Percentiles rank a stretch among this genome's conserved stretches.
Conservation (phyloP, 2,113 vertebrate genomes). For the Anarhynchus alexandrinus region DNA sequence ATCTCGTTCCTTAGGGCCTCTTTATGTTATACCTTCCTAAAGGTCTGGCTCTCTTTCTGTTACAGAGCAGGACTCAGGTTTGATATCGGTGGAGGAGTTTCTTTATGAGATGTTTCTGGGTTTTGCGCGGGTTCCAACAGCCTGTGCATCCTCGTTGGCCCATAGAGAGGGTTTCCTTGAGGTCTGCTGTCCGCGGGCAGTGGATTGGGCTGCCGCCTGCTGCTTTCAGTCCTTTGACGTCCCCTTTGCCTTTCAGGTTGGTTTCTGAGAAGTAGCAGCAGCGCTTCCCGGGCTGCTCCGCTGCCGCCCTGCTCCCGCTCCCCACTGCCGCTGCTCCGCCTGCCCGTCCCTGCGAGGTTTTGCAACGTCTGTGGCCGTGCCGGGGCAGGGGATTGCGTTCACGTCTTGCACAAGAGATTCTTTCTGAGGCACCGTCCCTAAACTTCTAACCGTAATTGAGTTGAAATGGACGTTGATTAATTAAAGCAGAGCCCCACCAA, state of each 20-base stretch:
- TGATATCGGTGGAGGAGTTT: neutral
- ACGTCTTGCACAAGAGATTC: neutral
- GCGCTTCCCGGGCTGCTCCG: neutral
- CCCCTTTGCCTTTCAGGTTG: neutral
- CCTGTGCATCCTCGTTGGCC: neutral
- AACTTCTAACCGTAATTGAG: neutral
- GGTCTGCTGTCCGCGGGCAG: neutral
- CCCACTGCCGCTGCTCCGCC: neutral
- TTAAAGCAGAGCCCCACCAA: neutral
- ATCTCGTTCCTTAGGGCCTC: neutral
- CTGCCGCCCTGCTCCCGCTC: neutral
- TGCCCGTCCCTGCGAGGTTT: neutral
- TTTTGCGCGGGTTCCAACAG: fast-evolving
- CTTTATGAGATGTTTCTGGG: neutral
- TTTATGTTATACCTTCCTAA: neutral
- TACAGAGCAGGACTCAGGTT: neutral
- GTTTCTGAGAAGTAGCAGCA: neutral
- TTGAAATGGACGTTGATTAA: neutral
- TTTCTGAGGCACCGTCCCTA: neutral
- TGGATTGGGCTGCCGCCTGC: neutral
- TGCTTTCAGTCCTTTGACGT: neutral
- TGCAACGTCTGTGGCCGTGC: neutral
- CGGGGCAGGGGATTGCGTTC: neutral
- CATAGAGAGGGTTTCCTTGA: neutral
- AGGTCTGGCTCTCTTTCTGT: neutral